Conservation (phyloP, 2,888 invertebrate species). For the Leptinotarsa juncta region DNA sequence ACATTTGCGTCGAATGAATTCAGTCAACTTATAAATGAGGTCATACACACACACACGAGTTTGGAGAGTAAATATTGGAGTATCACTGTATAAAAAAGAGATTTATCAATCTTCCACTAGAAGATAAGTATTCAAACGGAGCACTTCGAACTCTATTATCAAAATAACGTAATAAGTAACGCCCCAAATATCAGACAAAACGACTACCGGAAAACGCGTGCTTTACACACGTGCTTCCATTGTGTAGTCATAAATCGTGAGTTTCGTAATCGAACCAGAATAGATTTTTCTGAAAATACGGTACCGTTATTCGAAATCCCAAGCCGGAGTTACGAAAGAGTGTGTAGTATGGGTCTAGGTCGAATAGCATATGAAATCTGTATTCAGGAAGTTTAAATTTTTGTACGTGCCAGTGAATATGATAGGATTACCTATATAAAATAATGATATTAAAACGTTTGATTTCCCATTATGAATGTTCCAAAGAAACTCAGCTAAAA, state of each 20-base stretch:
- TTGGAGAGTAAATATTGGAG: not conserved
- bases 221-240: not conserved
- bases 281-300: conserved; percentile 8
- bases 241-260: not conserved
- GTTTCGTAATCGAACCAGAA: conserved; percentile 15
- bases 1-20: conserved; percentile 34
- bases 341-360: conserved; percentile 33
- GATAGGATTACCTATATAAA: too few relatives aligned
- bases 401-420: not conserved
- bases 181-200: not conserved
- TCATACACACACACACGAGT: not conserved
- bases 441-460: too few relatives aligned
- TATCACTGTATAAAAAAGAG: not conserved
- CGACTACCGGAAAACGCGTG: not conserved
- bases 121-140: not conserved
- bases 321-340: conserved; percentile 32
- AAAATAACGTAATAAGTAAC: not conserved
- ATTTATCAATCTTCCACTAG: not conserved
- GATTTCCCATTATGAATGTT: too few relatives aligned
- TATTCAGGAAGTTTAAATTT: not conserved
- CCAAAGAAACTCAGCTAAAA: too few relatives aligned
- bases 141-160: conserved; percentile 1
- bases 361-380: conserved; percentile 24
- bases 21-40: not conserved
- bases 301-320: not conserved